Conservation (phyloP, 2,113 vertebrate genomes). For the Sula dactylatra region DNA sequence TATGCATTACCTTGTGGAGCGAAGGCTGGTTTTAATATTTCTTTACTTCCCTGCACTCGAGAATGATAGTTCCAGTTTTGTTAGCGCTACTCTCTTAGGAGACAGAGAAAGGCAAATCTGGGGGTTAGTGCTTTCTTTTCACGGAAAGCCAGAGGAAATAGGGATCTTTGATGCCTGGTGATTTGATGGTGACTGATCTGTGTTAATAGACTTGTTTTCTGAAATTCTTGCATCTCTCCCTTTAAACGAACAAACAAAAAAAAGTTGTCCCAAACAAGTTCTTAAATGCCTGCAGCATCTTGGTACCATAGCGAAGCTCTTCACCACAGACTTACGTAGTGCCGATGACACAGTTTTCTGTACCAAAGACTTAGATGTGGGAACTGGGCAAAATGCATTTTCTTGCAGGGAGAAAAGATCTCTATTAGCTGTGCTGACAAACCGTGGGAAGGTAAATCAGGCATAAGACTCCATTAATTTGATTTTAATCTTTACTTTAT, state of each 20-base stretch:
- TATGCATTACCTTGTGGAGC: not conserved
- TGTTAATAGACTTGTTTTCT: not conserved
- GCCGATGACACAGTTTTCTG: not conserved
- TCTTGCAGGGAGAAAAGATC: not conserved
- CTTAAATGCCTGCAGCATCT: not conserved
- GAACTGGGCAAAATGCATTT: not conserved
- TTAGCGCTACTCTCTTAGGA: not conserved
- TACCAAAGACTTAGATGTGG: not conserved
- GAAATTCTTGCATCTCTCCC: not conserved
- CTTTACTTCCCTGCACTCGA: not conserved
- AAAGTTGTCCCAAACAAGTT: not conserved
- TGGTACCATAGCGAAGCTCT: not conserved
- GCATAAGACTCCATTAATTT: slow-evolving; percentile 26
- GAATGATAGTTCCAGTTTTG: not conserved
- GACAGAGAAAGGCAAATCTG: not conserved
- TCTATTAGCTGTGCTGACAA: slow-evolving; percentile 14
- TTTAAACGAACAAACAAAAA: not conserved
- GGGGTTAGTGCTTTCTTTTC: not conserved
- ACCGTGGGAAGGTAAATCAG: not conserved
- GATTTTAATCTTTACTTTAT: slow-evolving; percentile 51
- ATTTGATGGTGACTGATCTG: not conserved
- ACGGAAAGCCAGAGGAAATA: not conserved
- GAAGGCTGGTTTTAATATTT: not conserved
- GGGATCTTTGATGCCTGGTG: not conserved
- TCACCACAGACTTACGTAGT: not conserved